A percentile compares a stretch with the other conserved stretches of the same genome.
Conservation (phyloP, 2,113 vertebrate genomes). For the Clarias macrocephalus region DNA sequence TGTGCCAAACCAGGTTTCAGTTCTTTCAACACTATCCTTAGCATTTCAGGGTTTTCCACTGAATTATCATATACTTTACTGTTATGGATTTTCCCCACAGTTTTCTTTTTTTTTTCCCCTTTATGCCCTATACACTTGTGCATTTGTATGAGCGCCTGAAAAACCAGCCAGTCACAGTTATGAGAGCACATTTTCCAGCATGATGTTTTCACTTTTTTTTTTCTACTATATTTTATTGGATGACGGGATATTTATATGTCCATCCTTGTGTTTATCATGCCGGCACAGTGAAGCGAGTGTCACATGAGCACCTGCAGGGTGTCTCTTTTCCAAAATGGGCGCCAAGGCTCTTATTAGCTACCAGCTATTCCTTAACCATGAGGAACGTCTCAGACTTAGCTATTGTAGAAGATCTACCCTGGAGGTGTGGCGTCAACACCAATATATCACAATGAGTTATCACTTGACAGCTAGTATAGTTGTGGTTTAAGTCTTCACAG, state of each 20-base stretch:
- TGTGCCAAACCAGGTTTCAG: slow-evolving; percentile 18
- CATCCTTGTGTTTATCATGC: slow-evolving; percentile 29
- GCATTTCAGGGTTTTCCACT: background rate
- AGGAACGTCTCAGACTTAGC: background rate
- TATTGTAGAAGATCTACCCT: background rate
- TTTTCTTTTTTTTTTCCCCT: background rate
- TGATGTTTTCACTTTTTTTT: slow-evolving; percentile 11
- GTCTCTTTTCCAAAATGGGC: slow-evolving; percentile 56
- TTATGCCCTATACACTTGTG: background rate
- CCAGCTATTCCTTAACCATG: slow-evolving; percentile 38
- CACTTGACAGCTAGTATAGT: background rate
- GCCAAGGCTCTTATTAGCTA: slow-evolving; percentile 51
- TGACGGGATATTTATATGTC: slow-evolving; percentile 28
- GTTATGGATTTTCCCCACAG: background rate
- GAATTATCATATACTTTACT: slow-evolving; percentile 14
- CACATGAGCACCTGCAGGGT: slow-evolving; percentile 58
- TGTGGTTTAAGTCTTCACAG: background rate
- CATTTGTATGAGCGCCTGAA: background rate
- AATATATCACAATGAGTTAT: slow-evolving; percentile 18
- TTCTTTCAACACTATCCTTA: slow-evolving; percentile 1
- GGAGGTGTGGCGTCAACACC: background rate
- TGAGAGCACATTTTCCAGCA: slow-evolving; percentile 35
- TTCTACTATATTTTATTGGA: background rate
- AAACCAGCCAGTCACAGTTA: background rate
- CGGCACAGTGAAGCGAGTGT: slow-evolving; percentile 30